Evolutionary conservation across 1,140 invertebrate species (phyloP).

Genomic region (Magallana angulata): DNA sequence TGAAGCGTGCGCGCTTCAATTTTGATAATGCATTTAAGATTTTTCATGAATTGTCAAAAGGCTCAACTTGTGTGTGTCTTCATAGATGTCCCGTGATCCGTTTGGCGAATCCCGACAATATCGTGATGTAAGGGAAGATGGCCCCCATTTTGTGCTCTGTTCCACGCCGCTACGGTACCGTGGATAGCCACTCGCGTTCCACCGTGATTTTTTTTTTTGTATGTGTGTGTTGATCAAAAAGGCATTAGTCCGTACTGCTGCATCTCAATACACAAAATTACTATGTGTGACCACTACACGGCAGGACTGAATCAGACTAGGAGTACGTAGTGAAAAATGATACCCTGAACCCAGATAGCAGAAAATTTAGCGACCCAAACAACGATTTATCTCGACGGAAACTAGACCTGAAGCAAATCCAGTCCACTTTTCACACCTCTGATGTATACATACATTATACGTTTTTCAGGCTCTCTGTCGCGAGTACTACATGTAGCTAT

Average conservation of each 20-base stretch:
- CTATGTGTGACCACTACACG: slow-evolving; percentile 36
- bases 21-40: slow-evolving; percentile 52
- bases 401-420: not conserved
- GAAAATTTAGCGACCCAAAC: not conserved
- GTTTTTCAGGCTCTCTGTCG: no score
- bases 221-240: slow-evolving; percentile 20
- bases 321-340: slow-evolving; percentile 50
- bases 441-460: no score
- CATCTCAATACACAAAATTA: slow-evolving; percentile 28
- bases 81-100: slow-evolving; percentile 58
- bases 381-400: not conserved
- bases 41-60: slow-evolving; percentile 47
- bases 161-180: slow-evolving; percentile 54
- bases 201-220: not conserved
- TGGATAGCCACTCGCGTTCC: slow-evolving; percentile 14
- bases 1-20: slow-evolving; percentile 55
- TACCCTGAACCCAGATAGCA: not conserved
- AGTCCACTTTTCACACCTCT: no score
- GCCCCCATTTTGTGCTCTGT: slow-evolving; percentile 20
- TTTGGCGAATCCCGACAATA: slow-evolving; percentile 46
- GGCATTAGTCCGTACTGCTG: slow-evolving; percentile 34
- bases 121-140: slow-evolving; percentile 56
- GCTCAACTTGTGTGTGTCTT: slow-evolving; percentile 26
- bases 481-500: not conserved
- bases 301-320: slow-evolving; percentile 43